phyloP scores from a whole-genome alignment of 2,113 vertebrate genomes.

The Oryzias celebensis region DNA sequence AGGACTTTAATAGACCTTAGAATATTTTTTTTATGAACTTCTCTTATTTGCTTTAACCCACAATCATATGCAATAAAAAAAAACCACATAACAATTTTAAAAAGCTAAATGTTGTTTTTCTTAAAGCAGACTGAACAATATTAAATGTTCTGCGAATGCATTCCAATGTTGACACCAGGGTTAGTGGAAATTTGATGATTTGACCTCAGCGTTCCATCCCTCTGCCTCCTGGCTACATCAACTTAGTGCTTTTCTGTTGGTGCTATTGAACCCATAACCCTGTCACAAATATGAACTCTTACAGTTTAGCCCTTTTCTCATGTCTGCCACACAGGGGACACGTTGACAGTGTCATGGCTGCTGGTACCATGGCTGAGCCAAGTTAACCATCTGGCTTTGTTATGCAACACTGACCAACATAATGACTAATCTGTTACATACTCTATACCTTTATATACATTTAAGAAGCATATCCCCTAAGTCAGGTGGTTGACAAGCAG shows the following conservation, averaged over 20 bases:
- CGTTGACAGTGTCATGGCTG: slow-evolving; percentile 44
- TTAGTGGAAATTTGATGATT: slow-evolving; percentile 50
- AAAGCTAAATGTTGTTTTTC: slow-evolving; percentile 9
- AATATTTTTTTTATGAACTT: no score
- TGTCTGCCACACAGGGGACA: slow-evolving; percentile 60
- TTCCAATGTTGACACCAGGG: slow-evolving; percentile 43
- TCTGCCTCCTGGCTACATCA: slow-evolving; percentile 42
- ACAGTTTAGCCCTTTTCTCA: slow-evolving; percentile 42
- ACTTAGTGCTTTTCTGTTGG: slow-evolving; percentile 25
- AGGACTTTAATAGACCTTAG: no score
- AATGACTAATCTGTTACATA: slow-evolving; percentile 38
- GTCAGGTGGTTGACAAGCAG: slow-evolving; percentile 14
- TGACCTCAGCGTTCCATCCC: slow-evolving; percentile 33
- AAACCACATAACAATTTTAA: background rate
- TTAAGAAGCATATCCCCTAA: slow-evolving; percentile 17
- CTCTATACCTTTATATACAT: slow-evolving; percentile 22
- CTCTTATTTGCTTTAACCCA: no score
- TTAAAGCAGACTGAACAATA: slow-evolving; percentile 23
- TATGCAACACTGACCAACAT: slow-evolving; percentile 62
- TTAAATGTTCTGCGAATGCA: slow-evolving; percentile 23
- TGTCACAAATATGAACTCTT: slow-evolving; percentile 47
- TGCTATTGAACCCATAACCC: slow-evolving; percentile 47
- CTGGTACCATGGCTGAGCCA: slow-evolving; percentile 50
- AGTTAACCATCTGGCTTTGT: slow-evolving; percentile 70
- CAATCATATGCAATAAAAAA: no score